Conservation (phyloP, 2,113 vertebrate genomes). For the Phyllopteryx taeniolatus region DNA sequence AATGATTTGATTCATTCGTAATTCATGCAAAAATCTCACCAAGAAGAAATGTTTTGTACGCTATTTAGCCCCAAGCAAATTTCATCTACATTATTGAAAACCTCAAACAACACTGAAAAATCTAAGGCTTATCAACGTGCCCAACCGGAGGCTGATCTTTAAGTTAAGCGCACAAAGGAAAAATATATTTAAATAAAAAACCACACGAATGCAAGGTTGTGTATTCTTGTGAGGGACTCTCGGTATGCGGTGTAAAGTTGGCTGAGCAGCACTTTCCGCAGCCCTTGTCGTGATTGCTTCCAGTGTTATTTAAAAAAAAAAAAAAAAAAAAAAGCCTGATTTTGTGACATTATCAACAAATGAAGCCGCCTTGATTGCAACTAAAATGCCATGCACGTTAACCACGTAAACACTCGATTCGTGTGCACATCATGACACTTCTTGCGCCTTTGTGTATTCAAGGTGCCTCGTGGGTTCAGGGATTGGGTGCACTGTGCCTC, state of each 20-base stretch:
- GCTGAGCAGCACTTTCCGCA: background rate
- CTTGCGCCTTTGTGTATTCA: background rate
- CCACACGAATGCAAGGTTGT: background rate
- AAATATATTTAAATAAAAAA: background rate
- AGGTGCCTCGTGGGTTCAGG: background rate
- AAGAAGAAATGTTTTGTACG: background rate
- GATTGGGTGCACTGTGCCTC: background rate
- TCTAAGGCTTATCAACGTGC: background rate
- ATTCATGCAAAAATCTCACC: no score
- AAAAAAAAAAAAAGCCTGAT: background rate
- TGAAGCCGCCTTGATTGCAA: background rate
- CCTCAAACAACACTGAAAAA: background rate
- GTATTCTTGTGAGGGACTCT: background rate
- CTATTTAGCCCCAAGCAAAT: background rate
- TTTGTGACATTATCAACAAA: conserved; percentile 2
- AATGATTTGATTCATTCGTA: no score
- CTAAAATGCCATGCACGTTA: background rate
- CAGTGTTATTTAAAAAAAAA: background rate
- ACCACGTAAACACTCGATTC: background rate
- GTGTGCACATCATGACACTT: background rate
- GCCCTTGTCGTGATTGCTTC: background rate
- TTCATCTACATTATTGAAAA: background rate
- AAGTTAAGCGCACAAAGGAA: background rate
- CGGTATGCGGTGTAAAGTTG: background rate
- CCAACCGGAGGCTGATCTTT: background rate